Conservation (phyloP, 2,888 invertebrate genomes). For the Thecocarcelia acutangulata region DNA sequence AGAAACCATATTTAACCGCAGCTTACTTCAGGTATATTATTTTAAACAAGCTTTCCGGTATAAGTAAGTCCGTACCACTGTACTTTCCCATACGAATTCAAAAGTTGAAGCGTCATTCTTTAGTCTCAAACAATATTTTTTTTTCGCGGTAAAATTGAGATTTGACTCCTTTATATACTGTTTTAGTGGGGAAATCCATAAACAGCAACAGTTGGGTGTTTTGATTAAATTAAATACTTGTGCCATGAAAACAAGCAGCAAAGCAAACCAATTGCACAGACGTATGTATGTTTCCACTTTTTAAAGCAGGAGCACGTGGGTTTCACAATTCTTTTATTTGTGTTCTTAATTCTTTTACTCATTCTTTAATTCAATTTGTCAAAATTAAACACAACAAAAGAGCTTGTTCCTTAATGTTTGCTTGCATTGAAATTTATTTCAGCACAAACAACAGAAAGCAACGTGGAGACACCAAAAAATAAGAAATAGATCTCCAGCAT, state of each 20-base stretch:
- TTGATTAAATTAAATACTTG: constrained; percentile 64
- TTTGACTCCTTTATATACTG: constrained; percentile 12
- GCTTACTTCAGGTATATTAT: too few species aligned
- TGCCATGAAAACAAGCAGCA: constrained; percentile 40
- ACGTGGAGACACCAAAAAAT: background rate
- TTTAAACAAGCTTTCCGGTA: too few species aligned
- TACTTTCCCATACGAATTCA: too few species aligned
- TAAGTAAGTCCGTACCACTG: too few species aligned
- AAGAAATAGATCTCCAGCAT: constrained; percentile 19
- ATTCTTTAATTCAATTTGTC: constrained; percentile 62
- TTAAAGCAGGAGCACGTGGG: constrained; percentile 51
- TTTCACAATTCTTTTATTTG: constrained; percentile 33
- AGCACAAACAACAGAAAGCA: constrained; percentile 7
- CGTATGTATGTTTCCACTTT: constrained; percentile 25
- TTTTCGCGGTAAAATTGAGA: background rate
- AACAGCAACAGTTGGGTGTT: constrained; percentile 48
- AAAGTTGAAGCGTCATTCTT: too few species aligned
- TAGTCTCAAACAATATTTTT: too few species aligned
- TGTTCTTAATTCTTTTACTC: constrained; percentile 33
- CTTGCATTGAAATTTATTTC: constrained; percentile 28
- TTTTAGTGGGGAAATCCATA: constrained; percentile 14
- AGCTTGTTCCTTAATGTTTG: constrained; percentile 6
- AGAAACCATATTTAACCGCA: too few species aligned
- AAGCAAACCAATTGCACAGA: background rate
- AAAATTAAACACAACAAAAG: constrained; percentile 61